A percentile compares a stretch with the other conserved stretches of the same genome.
Evolutionary conservation across 1,140 invertebrate species (phyloP).

Genomic region (Bicyclus anynana): DNA sequence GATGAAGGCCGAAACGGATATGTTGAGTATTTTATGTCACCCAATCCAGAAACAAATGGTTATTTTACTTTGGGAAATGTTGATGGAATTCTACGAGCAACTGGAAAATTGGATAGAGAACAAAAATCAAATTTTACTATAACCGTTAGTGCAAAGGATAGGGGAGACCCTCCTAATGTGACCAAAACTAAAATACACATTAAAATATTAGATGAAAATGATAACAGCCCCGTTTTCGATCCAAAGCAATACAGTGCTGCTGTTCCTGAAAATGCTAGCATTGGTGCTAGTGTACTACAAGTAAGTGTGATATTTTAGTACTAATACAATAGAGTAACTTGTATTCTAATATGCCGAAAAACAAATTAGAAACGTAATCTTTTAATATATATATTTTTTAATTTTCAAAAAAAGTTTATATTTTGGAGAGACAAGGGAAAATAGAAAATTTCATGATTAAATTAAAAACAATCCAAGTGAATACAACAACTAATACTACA

Average conservation of each 20-base stretch:
- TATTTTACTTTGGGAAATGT: constrained; percentile 91
- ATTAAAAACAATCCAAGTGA: too few species aligned
- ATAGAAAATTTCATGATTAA: too few species aligned
- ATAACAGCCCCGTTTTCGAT: constrained; percentile 95
- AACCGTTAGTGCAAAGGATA: constrained; percentile 89
- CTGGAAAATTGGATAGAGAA: constrained; percentile 91
- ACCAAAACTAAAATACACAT: constrained; percentile 85
- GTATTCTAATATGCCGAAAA: too few species aligned
- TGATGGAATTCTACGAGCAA: constrained; percentile 91
- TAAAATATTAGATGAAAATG: constrained; percentile 93
- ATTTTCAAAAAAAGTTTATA: too few species aligned
- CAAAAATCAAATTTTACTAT: constrained; percentile 87
- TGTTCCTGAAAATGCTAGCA: constrained; percentile 94
- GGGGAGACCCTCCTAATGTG: constrained; percentile 89
- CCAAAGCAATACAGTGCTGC: constrained; percentile 91
- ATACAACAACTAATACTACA: too few species aligned
- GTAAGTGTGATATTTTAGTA: constrained; percentile 76
- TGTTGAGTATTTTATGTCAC: constrained; percentile 89
- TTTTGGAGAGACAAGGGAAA: too few species aligned
- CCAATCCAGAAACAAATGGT: constrained; percentile 76
- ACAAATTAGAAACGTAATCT: too few species aligned
- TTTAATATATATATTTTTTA: too few species aligned
- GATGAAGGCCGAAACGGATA: constrained; percentile 97
- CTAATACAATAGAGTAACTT: too few species aligned
- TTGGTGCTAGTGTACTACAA: constrained; percentile 93